Conservation (phyloP, 2,113 vertebrate genomes). For the Apteryx owenii region DNA sequence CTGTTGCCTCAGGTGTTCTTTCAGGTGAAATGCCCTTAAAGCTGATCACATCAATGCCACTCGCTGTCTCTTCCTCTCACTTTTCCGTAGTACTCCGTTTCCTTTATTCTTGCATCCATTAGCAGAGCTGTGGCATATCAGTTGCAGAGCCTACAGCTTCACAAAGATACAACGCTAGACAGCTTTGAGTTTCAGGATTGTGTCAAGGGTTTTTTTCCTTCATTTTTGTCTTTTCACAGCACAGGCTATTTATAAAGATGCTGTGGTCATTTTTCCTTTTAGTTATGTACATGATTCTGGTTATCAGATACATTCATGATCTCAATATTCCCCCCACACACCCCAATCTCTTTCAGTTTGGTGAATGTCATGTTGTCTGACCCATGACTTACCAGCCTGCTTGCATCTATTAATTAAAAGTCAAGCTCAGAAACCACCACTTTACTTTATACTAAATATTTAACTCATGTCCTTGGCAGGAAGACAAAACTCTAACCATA, state of each 20-base stretch:
- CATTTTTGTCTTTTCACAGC: not conserved
- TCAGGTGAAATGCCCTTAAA: constrained; percentile 52
- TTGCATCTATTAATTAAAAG: constrained; percentile 66
- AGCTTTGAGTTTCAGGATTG: not conserved
- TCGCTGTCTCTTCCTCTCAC: not conserved
- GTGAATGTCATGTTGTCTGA: constrained; percentile 59
- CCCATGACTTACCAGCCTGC: constrained; percentile 27
- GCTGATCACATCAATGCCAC: constrained; percentile 44
- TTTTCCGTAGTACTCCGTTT: not conserved
- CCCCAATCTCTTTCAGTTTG: constrained; percentile 3
- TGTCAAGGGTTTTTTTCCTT: not conserved
- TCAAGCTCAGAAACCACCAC: constrained; percentile 40
- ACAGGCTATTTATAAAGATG: not conserved
- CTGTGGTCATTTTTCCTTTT: not conserved
- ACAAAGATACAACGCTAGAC: not conserved
- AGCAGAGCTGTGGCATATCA: not conserved
- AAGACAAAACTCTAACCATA: constrained; percentile 42
- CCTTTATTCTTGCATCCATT: not conserved
- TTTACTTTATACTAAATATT: constrained; percentile 68
- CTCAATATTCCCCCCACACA: not conserved
- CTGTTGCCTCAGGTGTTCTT: constrained; percentile 54
- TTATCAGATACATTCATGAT: constrained; percentile 50
- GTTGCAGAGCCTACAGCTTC: not conserved
- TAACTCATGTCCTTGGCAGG: constrained; percentile 65
- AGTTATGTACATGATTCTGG: not conserved